Percentiles rank a stretch among this genome's conserved stretches.
Evolutionary conservation across 2,888 invertebrate genomes (phyloP).

Genomic region (Lomographa bimaculata): DNA sequence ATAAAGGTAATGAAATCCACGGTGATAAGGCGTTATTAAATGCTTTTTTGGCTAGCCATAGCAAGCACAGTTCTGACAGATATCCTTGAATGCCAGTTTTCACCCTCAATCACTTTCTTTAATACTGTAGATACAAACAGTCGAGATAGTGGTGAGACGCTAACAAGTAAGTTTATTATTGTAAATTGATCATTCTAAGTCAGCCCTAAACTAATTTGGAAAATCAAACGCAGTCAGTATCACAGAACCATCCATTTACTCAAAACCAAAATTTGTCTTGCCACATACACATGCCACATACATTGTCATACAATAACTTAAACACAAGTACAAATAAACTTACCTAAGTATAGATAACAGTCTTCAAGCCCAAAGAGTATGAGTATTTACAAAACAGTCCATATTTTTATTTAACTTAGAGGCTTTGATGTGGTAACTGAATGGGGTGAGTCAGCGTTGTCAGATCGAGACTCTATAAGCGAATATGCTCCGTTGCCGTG

Average conservation of each 20-base stretch:
- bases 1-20: no score
- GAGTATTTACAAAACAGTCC: slow-evolving; percentile 28
- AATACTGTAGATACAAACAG: no score
- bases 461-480: slow-evolving; percentile 64
- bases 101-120: no score
- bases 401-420: slow-evolving; percentile 15
- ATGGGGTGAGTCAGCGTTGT: slow-evolving; percentile 25
- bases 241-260: slow-evolving; percentile 76
- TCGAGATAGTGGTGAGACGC: no score
- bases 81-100: no score
- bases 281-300: slow-evolving; percentile 23
- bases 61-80: no score
- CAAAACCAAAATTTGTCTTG: slow-evolving; percentile 38
- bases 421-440: slow-evolving; percentile 20
- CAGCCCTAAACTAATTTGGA: no score
- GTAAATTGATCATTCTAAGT: no score
- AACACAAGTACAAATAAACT: slow-evolving; percentile 11
- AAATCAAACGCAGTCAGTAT: slow-evolving; percentile 47
- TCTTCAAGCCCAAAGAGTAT: slow-evolving; percentile 5
- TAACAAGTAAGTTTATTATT: no score
- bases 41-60: no score
- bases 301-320: slow-evolving; percentile 55
- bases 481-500: slow-evolving; percentile 59
- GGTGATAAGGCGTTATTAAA: no score
- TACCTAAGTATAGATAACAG: no score